phyloP scores from a whole-genome alignment of 2,888 invertebrate species.

The Andrena hattorfiana region DNA sequence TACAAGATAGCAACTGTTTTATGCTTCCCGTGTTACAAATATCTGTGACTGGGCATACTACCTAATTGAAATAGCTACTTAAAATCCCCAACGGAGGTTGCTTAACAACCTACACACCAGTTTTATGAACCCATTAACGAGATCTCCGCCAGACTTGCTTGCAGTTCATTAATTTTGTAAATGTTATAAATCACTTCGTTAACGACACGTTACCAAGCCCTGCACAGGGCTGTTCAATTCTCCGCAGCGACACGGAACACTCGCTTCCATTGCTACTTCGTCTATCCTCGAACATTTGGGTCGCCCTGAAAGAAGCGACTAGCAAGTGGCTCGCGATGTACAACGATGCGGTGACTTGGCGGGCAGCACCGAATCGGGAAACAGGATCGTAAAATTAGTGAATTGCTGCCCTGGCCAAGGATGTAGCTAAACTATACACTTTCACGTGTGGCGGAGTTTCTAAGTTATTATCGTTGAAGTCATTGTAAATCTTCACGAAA shows the following conservation, averaged over 20 bases:
- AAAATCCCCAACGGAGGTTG: background rate
- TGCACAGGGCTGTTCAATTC: background rate
- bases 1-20: background rate
- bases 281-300: background rate
- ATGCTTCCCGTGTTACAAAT: background rate
- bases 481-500: constrained; percentile 53
- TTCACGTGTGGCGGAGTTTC: background rate
- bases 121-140: constrained; percentile 2
- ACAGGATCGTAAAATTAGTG: constrained; percentile 31
- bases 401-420: constrained; percentile 16
- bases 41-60: background rate
- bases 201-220: background rate
- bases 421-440: constrained; percentile 12
- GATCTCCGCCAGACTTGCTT: background rate
- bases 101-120: constrained; percentile 1
- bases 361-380: constrained; percentile 5
- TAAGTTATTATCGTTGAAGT: constrained; percentile 36
- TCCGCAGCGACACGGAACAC: background rate
- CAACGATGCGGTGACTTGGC: background rate
- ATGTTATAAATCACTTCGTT: background rate
- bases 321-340: background rate
- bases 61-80: constrained; percentile 3
- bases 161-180: background rate
- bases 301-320: background rate
- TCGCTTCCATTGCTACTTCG: background rate